phyloP scores from a whole-genome alignment of 2,113 vertebrate genomes.

The Xiphophorus maculatus region DNA sequence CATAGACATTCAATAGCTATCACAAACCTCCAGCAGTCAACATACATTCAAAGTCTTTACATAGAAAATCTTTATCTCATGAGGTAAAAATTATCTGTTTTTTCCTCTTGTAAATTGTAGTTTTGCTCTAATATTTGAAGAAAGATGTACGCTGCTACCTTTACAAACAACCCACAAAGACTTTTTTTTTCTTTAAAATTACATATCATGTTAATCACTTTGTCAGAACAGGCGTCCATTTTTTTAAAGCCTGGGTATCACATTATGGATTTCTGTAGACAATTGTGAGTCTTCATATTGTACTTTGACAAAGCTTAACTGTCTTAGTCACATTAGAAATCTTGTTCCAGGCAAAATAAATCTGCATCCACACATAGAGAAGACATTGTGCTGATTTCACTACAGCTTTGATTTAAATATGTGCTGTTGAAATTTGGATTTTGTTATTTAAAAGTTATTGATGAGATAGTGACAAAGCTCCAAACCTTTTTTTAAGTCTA shows the following conservation, averaged over 20 bases:
- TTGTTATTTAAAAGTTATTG: background rate
- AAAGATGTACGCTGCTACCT: background rate
- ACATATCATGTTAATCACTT: slow-evolving; percentile 39
- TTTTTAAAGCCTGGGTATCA: background rate
- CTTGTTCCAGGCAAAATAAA: background rate
- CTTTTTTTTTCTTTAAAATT: slow-evolving; percentile 23
- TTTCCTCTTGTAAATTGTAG: background rate
- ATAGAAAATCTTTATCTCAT: background rate
- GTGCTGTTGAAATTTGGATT: background rate
- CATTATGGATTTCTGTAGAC: slow-evolving; percentile 47
- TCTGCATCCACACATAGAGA: background rate
- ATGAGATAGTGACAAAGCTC: background rate
- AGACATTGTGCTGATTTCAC: background rate
- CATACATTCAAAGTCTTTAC: slow-evolving; percentile 11
- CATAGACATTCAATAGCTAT: slow-evolving; percentile 2
- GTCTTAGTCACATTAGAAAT: background rate
- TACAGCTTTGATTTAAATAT: background rate
- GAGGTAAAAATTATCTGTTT: background rate
- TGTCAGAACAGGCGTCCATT: background rate
- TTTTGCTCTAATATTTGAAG: background rate
- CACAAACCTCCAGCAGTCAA: slow-evolving; percentile 16
- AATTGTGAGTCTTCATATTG: slow-evolving; percentile 32
- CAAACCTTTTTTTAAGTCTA: too few species aligned
- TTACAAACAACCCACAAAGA: background rate
- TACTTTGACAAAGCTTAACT: slow-evolving; percentile 23